These are phyloP conservation scores for Rhynchotus rufescens DNA, from an alignment of 2,797 vertebrate genomes.

Conservation along the genomic window DNA sequence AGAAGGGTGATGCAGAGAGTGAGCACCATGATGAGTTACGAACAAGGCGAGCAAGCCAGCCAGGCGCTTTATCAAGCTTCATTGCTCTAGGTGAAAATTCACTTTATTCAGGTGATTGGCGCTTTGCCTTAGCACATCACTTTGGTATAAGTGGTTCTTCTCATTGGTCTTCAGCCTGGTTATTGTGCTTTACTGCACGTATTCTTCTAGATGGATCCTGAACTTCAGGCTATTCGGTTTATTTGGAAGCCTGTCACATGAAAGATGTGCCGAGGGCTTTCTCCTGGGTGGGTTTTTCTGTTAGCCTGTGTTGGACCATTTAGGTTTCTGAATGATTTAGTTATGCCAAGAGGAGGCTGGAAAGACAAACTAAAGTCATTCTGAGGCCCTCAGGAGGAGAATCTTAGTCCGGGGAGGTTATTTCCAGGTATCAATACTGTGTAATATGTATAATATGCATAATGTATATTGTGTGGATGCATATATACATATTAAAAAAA, in stretches of 20 bases:
- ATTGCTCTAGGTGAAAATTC: slow-evolving; percentile 6
- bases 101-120: slow-evolving; percentile 15
- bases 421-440: not conserved
- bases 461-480: too few species aligned
- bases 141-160: not conserved
- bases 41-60: not conserved
- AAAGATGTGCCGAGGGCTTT: not conserved
- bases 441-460: too few species aligned
- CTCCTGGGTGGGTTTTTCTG: slow-evolving; percentile 20
- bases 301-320: not conserved
- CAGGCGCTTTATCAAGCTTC: not conserved
- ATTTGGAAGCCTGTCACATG: not conserved
- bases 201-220: not conserved
- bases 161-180: slow-evolving; percentile 19
- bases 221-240: not conserved
- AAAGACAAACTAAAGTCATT: slow-evolving; percentile 14
- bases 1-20: too few species aligned
- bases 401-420: not conserved
- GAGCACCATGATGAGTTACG: not conserved
- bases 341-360: not conserved
- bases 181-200: not conserved
- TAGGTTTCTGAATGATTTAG: too few species aligned
- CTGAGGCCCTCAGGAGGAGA: not conserved
- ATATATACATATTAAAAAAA: too few species aligned
- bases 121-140: not conserved